Conservation (phyloP, 2,113 vertebrate species). For the Todiramphus chloris region DNA sequence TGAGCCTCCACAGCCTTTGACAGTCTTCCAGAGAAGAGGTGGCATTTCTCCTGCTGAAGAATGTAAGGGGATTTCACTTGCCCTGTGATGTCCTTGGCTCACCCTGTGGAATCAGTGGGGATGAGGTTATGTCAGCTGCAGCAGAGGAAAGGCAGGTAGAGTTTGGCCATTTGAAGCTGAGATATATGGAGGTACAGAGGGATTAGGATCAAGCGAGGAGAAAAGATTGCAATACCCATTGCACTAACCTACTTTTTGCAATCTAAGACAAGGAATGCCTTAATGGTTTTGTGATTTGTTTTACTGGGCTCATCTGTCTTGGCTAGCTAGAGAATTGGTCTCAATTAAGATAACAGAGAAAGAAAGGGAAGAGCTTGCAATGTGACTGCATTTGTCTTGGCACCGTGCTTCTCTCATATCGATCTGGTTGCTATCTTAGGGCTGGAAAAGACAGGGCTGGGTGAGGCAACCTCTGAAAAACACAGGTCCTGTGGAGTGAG, state of each 20-base stretch:
- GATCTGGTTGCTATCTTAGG: not conserved
- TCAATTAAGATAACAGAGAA: not conserved
- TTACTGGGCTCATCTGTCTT: not conserved
- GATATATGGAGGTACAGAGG: not conserved
- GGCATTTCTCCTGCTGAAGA: not conserved
- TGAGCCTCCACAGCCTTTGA: not conserved
- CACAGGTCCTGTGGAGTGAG: not conserved
- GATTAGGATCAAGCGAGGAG: not conserved
- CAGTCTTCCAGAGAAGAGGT: not conserved
- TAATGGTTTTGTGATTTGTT: not conserved
- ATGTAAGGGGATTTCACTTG: accelerated
- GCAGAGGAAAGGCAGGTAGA: not conserved
- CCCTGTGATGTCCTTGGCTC: not conserved
- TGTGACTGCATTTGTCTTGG: accelerated
- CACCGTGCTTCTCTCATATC: not conserved
- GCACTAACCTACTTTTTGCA: not conserved
- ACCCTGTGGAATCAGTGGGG: not conserved
- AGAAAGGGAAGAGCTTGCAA: not conserved
- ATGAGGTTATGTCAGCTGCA: too few species aligned
- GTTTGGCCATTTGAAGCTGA: not conserved
- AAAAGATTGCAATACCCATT: accelerated
- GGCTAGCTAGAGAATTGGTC: not conserved
- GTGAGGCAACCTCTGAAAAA: not conserved
- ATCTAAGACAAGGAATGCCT: not conserved
- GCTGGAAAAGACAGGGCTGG: not conserved